Evolutionary conservation across 1,140 invertebrate species (phyloP).

Genomic region (Drosophila lini): DNA sequence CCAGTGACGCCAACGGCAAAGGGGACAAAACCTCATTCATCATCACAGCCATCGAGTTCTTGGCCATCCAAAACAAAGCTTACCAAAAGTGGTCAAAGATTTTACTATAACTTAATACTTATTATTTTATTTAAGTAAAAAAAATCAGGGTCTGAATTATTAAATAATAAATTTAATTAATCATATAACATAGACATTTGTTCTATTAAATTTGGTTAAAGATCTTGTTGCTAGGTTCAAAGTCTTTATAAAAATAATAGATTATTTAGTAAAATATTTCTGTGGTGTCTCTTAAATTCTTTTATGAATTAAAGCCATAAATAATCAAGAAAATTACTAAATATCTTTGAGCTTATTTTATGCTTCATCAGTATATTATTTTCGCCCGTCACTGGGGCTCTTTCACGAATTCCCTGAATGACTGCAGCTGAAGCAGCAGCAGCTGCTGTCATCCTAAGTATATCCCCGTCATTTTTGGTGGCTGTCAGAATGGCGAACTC

Average conservation of each 20-base stretch:
- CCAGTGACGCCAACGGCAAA: constrained; percentile 39
- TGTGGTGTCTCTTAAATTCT: background rate
- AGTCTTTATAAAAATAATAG: background rate
- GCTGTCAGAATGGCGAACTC: constrained; percentile 41
- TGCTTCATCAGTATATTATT: constrained; percentile 4
- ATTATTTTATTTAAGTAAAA: no score
- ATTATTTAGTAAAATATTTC: background rate
- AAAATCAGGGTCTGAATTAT: background rate
- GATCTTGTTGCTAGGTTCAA: background rate
- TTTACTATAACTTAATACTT: background rate
- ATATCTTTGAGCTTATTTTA: constrained; percentile 3
- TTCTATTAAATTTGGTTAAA: background rate
- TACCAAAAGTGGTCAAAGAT: constrained; percentile 3
- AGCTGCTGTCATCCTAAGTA: constrained; percentile 38
- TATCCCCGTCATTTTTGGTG: constrained; percentile 38
- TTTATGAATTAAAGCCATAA: constrained; percentile 1
- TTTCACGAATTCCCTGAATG: constrained; percentile 27
- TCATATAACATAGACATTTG: background rate
- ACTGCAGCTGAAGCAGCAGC: constrained; percentile 27
- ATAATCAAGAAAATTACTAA: background rate
- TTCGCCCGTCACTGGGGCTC: constrained; percentile 13
- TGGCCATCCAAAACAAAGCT: constrained; percentile 13
- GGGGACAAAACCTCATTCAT: constrained; percentile 17
- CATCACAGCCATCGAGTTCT: constrained; percentile 2
- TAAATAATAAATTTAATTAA: background rate